Conservation (phyloP, 2,797 vertebrate genomes). For the Spheniscus humboldti region DNA sequence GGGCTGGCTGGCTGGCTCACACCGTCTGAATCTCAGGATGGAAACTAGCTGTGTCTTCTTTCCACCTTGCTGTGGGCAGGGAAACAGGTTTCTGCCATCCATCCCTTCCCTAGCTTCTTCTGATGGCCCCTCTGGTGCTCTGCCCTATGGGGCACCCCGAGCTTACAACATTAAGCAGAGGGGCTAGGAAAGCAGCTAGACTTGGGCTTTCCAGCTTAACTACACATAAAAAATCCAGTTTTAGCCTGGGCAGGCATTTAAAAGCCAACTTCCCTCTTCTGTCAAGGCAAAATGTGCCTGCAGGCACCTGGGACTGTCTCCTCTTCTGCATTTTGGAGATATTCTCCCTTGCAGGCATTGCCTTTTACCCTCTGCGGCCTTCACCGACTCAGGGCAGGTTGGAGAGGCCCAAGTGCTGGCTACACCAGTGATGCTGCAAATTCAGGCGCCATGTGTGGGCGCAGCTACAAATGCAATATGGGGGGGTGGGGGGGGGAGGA, state of each 20-base stretch:
- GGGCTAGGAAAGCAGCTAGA: not conserved
- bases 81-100: not conserved
- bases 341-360: not conserved
- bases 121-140: not conserved
- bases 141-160: not conserved
- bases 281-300: not conserved
- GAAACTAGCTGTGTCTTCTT: not conserved
- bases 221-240: not conserved
- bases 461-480: not conserved
- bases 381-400: fast-evolving
- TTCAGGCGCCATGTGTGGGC: not conserved
- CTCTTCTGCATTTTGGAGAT: not conserved
- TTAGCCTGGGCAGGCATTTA: not conserved
- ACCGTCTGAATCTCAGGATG: not conserved
- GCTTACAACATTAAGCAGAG: not conserved
- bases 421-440: not conserved
- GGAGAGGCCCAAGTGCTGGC: not conserved
- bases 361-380: not conserved
- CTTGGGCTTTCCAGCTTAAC: not conserved
- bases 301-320: not conserved
- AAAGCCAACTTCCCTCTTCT: not conserved
- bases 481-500: not conserved
- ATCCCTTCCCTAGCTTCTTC: not conserved
- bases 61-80: not conserved
- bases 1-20: not conserved